These are phyloP conservation scores for Phalacrocorax aristotelis DNA, from an alignment of 2,113 vertebrate species.

Conservation along the genomic window DNA sequence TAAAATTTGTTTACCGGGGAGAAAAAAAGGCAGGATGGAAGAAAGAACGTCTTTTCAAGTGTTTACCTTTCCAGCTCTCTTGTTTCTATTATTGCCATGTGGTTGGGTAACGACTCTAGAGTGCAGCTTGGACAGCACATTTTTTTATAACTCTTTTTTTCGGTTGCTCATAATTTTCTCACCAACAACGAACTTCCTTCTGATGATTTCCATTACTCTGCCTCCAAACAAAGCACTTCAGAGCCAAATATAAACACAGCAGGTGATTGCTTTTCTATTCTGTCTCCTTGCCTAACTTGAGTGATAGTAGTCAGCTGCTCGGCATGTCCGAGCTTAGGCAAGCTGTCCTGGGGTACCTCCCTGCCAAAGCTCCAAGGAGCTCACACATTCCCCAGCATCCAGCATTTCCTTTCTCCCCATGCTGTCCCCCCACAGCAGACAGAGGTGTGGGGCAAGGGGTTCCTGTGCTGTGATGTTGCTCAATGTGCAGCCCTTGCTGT, in stretches of 20 bases:
- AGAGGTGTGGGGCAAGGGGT: not conserved
- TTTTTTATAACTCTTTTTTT: conserved; percentile 35
- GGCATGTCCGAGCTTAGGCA: rapidly evolving
- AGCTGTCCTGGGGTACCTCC: not conserved
- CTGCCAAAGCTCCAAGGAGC: not conserved
- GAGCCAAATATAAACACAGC: conserved; percentile 29
- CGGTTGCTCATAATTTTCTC: conserved; percentile 15
- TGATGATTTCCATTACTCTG: conserved; percentile 25
- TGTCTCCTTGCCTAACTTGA: not conserved
- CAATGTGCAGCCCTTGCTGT: not conserved
- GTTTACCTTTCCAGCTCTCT: conserved; percentile 54
- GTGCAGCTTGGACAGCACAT: conserved; percentile 28
- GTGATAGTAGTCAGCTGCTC: not conserved
- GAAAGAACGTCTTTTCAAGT: not conserved
- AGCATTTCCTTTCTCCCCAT: not conserved
- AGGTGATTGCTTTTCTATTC: not conserved
- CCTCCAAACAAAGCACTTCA: conserved; percentile 26
- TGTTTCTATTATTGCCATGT: conserved; percentile 51
- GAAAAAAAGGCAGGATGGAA: not conserved
- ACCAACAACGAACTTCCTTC: conserved; percentile 30
- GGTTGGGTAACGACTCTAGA: not conserved
- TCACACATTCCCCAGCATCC: not conserved
- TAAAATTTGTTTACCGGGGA: conserved; percentile 57
- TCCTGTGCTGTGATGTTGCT: not conserved
- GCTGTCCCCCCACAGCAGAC: not conserved